Conservation (phyloP, 2,797 vertebrate genomes). For the Mormyrus hasselquistii region DNA sequence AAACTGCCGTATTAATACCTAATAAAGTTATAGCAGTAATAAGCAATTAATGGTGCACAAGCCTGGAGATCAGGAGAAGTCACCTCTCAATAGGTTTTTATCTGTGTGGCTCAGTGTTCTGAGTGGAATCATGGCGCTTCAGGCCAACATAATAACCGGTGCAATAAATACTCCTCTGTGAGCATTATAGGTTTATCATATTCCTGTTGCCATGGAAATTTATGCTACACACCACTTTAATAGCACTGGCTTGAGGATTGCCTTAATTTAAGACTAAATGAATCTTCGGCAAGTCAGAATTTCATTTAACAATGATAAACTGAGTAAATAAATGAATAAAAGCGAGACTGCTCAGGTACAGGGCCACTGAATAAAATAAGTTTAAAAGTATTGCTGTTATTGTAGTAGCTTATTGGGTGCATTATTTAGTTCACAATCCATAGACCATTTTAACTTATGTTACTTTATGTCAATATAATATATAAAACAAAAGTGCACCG, state of each 20-base stretch:
- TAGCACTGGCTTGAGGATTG: neutral
- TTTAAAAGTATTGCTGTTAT: neutral
- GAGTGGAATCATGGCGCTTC: neutral
- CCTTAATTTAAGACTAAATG: neutral
- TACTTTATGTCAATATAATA: neutral
- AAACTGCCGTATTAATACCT: neutral
- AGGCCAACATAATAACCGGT: neutral
- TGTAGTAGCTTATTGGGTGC: neutral
- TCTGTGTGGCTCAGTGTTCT: neutral
- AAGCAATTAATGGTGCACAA: neutral
- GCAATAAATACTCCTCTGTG: neutral
- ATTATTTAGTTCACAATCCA: neutral
- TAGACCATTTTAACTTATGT: neutral
- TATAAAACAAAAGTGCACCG: neutral
- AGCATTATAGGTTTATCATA: neutral
- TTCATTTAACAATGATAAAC: neutral
- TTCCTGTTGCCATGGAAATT: conserved; percentile 18
- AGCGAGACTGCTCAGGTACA: neutral
- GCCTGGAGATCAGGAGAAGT: neutral
- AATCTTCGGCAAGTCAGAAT: neutral
- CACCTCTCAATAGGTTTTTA: neutral
- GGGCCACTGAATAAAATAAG: neutral
- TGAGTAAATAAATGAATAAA: neutral
- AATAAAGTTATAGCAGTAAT: conserved; percentile 13
- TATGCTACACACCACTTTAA: neutral